Percentiles rank a stretch among this genome's conserved stretches.
phyloP scores from a whole-genome alignment of 2,113 vertebrate species.

The Marmota flaviventris region DNA sequence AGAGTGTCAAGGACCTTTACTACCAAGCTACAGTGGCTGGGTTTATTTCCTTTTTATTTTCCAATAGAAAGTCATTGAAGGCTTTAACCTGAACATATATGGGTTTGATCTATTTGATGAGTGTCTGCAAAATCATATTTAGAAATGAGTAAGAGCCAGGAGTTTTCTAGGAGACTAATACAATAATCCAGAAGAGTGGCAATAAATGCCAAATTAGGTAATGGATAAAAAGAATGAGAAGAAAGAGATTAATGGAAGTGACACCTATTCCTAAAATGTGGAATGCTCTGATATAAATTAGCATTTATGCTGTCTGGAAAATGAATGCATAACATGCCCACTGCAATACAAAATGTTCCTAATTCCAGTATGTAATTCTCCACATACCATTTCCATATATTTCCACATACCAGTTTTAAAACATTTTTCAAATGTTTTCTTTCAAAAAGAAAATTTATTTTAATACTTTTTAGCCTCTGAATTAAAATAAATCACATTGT shows the following conservation, averaged over 20 bases:
- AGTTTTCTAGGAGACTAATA: not conserved
- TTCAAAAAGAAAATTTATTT: slow-evolving; percentile 29
- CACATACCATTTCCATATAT: not conserved
- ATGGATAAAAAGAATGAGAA: not conserved
- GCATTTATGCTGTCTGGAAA: not conserved
- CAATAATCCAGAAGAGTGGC: not conserved
- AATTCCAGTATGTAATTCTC: not conserved
- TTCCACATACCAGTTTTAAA: not conserved
- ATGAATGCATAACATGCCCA: not conserved
- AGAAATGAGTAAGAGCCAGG: not conserved
- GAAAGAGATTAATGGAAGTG: not conserved
- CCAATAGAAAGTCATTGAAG: not conserved
- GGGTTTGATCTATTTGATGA: not conserved
- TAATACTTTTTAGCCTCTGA: not conserved
- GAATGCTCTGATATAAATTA: slow-evolving; percentile 35
- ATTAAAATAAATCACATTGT: slow-evolving; percentile 51
- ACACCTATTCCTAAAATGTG: not conserved
- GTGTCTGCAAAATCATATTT: not conserved
- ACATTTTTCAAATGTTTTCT: slow-evolving; percentile 39
- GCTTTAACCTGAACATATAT: not conserved
- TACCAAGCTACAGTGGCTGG: not conserved
- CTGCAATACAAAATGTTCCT: not conserved
- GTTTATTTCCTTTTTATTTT: not conserved
- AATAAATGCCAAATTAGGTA: not conserved
- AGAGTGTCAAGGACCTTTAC: not conserved